phyloP scores from a whole-genome alignment of 1,140 invertebrate species.

The Euura saliciscinereae region DNA sequence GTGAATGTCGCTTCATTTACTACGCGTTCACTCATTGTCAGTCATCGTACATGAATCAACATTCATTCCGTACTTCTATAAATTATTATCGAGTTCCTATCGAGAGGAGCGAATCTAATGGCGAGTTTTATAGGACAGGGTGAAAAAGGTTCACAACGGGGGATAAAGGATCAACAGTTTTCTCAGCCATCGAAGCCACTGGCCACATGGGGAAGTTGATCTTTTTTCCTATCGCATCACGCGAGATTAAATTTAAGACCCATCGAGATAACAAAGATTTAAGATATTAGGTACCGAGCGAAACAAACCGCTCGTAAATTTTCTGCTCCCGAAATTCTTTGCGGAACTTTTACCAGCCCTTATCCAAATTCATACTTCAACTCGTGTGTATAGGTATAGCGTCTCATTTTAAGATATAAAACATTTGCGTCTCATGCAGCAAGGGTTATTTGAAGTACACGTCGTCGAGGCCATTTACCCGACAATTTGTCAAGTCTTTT shows the following conservation, averaged over 20 bases:
- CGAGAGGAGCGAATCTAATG: constrained; percentile 1
- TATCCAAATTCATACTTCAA: too few relatives aligned
- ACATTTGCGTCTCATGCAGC: too few relatives aligned
- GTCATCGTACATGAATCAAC: not conserved
- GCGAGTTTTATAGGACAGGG: not conserved
- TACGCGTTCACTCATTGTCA: not conserved
- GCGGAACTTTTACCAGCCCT: too few relatives aligned
- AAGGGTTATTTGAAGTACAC: too few relatives aligned
- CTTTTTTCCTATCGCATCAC: constrained; percentile 3
- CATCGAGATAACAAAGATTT: not conserved
- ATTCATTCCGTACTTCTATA: not conserved
- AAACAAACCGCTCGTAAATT: not conserved
- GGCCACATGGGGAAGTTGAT: not conserved
- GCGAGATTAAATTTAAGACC: not conserved
- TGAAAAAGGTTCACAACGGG: not conserved
- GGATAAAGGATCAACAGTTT: constrained; percentile 1
- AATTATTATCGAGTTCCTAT: not conserved
- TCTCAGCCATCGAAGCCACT: not conserved
- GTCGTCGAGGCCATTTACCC: too few relatives aligned
- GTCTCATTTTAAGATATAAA: too few relatives aligned
- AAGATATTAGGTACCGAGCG: not conserved
- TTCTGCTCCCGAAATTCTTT: too few relatives aligned
- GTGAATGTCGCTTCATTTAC: not conserved
- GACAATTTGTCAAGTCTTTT: too few relatives aligned
- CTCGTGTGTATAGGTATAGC: too few relatives aligned